phyloP scores from a whole-genome alignment of 2,888 invertebrate species.

The Dyspetes luteomarginatus region DNA sequence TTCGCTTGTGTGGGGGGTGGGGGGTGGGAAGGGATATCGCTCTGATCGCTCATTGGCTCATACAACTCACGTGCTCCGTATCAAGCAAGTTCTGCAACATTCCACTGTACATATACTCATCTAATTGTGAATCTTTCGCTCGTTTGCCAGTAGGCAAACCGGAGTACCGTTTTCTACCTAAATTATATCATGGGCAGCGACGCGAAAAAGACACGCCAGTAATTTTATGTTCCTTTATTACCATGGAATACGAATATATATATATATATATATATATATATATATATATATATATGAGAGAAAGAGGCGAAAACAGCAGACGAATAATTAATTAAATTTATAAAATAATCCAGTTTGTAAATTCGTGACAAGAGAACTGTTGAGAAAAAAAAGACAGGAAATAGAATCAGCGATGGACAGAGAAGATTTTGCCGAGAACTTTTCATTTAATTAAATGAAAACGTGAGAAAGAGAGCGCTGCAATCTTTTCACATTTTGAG shows the following conservation, averaged over 20 bases:
- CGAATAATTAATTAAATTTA: constrained; percentile 56
- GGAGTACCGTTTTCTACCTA: too few species aligned
- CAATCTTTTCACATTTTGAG: constrained; percentile 8
- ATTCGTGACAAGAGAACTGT: constrained; percentile 23
- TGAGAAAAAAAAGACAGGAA: constrained; percentile 14
- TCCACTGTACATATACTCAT: too few species aligned
- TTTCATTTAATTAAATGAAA: constrained; percentile 54
- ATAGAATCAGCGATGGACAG: constrained; percentile 15
- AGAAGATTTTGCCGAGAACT: constrained; percentile 11
- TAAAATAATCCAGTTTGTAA: constrained; percentile 55
- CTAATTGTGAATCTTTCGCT: too few species aligned
- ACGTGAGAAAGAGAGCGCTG: constrained; percentile 9
- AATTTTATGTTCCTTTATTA: constrained; percentile 26
- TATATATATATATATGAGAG: not conserved
- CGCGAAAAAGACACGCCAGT: constrained; percentile 21
- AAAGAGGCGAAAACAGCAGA: constrained; percentile 15
- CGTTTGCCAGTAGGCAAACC: too few species aligned
- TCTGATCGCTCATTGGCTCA: too few species aligned
- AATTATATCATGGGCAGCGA: not conserved
- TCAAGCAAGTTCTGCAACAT: too few species aligned
- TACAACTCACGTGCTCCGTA: too few species aligned
- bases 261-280: not conserved
- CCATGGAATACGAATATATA: constrained; percentile 17
- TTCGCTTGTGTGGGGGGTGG: too few species aligned
- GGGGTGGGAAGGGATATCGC: too few species aligned